Conservation (phyloP, 1,140 invertebrate species). For the Meloidogyne floridensis region DNA sequence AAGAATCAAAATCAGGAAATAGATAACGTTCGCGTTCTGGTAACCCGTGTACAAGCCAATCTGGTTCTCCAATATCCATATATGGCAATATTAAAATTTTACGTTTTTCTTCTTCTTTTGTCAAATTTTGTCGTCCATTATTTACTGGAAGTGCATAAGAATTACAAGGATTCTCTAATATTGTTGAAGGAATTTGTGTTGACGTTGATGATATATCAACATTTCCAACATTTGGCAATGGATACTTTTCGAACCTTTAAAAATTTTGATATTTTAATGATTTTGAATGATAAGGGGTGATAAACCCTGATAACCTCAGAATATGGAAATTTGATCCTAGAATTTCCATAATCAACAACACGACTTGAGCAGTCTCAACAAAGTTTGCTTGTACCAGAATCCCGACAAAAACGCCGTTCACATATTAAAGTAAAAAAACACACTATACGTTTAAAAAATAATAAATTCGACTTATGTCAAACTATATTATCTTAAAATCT, state of each 20-base stretch:
- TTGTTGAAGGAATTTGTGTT: constrained; percentile 20
- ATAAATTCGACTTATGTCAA: too few relatives aligned
- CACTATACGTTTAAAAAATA: too few relatives aligned
- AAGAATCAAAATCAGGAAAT: constrained; percentile 22
- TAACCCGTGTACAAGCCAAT: constrained; percentile 39
- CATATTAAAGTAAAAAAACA: too few relatives aligned
- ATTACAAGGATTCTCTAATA: background rate
- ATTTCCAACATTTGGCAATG: background rate
- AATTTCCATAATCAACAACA: too few relatives aligned
- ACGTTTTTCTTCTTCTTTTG: constrained; percentile 14
- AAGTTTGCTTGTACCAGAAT: too few relatives aligned
- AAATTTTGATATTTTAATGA: background rate
- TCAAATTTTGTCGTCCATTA: background rate
- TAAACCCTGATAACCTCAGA: too few relatives aligned
- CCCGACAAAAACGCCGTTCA: too few relatives aligned
- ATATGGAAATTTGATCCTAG: too few relatives aligned
- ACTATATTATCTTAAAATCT: too few relatives aligned
- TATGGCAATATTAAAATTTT: constrained; percentile 38
- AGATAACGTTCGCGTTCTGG: constrained; percentile 37
- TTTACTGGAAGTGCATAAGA: background rate
- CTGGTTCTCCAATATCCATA: constrained; percentile 38
- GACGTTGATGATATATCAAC: background rate
- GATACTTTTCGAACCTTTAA: constrained; percentile 22
- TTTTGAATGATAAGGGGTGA: too few relatives aligned
- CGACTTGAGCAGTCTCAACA: too few relatives aligned